These are phyloP conservation scores for Pteronura brasiliensis DNA, from an alignment of 2,113 vertebrate genomes.

Conservation along the genomic window DNA sequence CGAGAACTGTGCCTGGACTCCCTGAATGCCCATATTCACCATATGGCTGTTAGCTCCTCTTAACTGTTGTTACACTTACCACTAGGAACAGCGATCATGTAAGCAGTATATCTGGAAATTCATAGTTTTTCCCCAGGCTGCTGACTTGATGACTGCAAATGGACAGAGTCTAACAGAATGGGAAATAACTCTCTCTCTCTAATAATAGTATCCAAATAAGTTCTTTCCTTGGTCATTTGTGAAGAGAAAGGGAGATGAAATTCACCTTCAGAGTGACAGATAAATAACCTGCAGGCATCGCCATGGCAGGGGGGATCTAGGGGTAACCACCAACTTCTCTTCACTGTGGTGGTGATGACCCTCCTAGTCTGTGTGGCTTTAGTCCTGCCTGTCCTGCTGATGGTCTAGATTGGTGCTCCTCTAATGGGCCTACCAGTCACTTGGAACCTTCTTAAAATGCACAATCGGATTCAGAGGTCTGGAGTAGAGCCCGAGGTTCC, in stretches of 20 bases:
- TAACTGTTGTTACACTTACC: not conserved
- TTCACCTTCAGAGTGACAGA: not conserved
- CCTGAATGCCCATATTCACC: not conserved
- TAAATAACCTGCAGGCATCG: not conserved
- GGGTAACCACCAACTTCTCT: not conserved
- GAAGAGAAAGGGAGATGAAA: not conserved
- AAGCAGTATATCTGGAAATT: not conserved
- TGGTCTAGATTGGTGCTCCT: not conserved
- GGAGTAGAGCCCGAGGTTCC: not conserved
- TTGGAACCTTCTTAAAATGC: not conserved
- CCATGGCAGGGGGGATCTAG: not conserved
- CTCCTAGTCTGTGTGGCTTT: not conserved
- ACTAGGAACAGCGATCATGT: not conserved
- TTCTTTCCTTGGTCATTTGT: not conserved
- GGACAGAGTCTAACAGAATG: not conserved
- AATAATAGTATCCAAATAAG: not conserved
- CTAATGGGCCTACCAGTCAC: not conserved
- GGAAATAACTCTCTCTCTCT: not conserved
- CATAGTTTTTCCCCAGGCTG: not conserved
- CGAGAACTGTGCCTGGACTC: not conserved
- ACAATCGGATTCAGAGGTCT: not conserved
- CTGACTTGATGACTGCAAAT: not conserved
- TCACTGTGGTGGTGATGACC: not conserved
- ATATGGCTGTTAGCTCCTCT: not conserved
- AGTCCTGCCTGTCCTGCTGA: not conserved